Base-by-base conservation (phyloP, 2,888 invertebrate species). In the Rutpela maculata region DNA sequence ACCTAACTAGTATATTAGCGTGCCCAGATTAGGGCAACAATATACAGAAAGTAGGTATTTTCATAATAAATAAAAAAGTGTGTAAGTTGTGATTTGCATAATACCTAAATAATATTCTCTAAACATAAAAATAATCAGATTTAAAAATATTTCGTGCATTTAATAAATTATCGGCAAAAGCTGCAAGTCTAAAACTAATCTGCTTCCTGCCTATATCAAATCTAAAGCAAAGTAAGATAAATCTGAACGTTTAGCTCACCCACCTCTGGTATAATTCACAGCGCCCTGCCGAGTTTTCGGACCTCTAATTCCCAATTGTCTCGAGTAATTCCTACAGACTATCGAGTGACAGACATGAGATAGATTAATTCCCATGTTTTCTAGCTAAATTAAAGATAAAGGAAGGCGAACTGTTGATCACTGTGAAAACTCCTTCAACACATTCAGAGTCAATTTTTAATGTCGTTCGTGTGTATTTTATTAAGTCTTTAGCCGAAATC, bases 271-370 rank as follows among this genome's bases (percentile, higher is more conserved):
- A 31, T 35, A 63, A 63, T 31, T 63, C 65, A 62, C 62, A 35
- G 38, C 43, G 50, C 55, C 18, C 26, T 55, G 2, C 66, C n/a
- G 15, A 55, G 26, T 26, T 55, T 55, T 22, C 67, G 19, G 55
- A 55, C 67, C 55, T 55, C 12, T 22, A 67, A 55, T 67, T 67
- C 55, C 55, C 67, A 26, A 67, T 26, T 50, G 66, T 19, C 55
- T 26, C n/a, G 9, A 18, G 55, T 55, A 67, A 55, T 67, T 67
- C 55, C 67, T 26, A 17, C 67, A 26, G n/a, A 19, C 55, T n/a
- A 55, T 50, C 38, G 55, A 55, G 18, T 38, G 55, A 67, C 67
- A 19, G 67, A 55, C 26, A 18, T 15, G 38, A 50, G 67, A n/a
- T 22, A 50, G 55, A 67, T 67, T 66, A 67, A 67, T 55, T 50